Evolutionary conservation across 2,797 vertebrate species (phyloP).

Genomic region (Neomorphus geoffroyi): DNA sequence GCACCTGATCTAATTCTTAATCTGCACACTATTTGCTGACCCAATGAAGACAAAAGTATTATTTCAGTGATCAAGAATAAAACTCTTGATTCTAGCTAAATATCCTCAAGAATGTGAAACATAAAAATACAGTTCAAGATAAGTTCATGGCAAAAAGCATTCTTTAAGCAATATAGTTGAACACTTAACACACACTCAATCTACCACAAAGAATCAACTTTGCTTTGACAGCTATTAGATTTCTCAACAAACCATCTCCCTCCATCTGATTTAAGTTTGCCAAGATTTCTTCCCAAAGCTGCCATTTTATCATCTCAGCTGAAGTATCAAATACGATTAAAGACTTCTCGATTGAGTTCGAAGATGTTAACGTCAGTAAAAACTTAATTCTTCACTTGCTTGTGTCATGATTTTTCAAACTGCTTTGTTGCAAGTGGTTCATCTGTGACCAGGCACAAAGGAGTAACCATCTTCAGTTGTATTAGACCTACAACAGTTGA

Average conservation of each 20-base stretch:
- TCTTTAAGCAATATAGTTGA: slow-evolving; percentile 26
- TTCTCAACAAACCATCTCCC: slow-evolving; percentile 27
- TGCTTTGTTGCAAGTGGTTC: background rate
- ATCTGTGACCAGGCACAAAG: background rate
- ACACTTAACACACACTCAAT: slow-evolving; percentile 42
- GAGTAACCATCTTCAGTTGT: background rate
- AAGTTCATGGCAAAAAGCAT: slow-evolving; percentile 48
- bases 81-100: background rate
- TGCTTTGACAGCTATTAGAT: slow-evolving; percentile 32
- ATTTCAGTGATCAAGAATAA: background rate
- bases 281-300: slow-evolving; percentile 30
- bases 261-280: background rate
- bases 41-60: background rate
- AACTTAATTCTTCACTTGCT: background rate
- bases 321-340: background rate
- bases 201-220: slow-evolving; percentile 15
- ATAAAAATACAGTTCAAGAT: slow-evolving; percentile 30
- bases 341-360: background rate
- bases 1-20: background rate
- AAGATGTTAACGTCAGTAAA: background rate
- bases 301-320: background rate
- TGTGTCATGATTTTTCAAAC: background rate
- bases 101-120: background rate
- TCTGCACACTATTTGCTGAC: background rate
- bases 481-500: background rate